These are phyloP conservation scores for Endomychus coccineus DNA, from an alignment of 2,888 invertebrate species.

Conservation along the genomic window DNA sequence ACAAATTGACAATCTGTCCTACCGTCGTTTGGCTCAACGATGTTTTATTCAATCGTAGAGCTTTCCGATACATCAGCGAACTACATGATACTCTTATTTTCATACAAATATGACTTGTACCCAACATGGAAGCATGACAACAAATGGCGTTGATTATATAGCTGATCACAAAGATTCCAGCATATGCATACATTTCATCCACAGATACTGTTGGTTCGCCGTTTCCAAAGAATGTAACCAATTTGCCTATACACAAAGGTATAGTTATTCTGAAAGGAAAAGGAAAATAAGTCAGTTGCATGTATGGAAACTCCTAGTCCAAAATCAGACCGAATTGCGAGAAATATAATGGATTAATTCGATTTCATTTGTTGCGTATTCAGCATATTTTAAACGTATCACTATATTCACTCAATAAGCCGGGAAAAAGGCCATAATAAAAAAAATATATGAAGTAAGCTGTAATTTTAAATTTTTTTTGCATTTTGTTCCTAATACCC, in stretches of 20 bases:
- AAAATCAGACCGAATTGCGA: too few species aligned
- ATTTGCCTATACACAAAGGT: conserved; percentile 52
- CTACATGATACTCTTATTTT: conserved; percentile 76
- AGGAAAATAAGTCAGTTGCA: background rate
- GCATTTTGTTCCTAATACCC: too few species aligned
- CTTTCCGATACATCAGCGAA: conserved; percentile 74
- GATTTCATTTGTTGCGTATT: too few species aligned
- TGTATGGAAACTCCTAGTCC: too few species aligned
- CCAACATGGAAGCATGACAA: conserved; percentile 78
- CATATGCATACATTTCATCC: conserved; percentile 67
- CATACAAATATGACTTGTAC: conserved; percentile 76
- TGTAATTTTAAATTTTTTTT: too few species aligned
- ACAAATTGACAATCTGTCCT: conserved; percentile 44
- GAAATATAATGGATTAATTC: too few species aligned
- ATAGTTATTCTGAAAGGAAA: conserved; percentile 31
- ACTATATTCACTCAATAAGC: too few species aligned
- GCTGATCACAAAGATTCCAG: conserved; percentile 55
- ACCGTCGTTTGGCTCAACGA: conserved; percentile 55
- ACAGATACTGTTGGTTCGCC: conserved; percentile 32
- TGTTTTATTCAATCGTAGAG: conserved; percentile 41
- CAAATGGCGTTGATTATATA: conserved; percentile 32
- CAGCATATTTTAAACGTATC: too few species aligned
- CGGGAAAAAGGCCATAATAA: too few species aligned
- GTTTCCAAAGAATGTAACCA: conserved; percentile 56
- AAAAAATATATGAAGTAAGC: too few species aligned